Conservation (phyloP, 2,113 vertebrate genomes). For the Solenodon paradoxus region DNA sequence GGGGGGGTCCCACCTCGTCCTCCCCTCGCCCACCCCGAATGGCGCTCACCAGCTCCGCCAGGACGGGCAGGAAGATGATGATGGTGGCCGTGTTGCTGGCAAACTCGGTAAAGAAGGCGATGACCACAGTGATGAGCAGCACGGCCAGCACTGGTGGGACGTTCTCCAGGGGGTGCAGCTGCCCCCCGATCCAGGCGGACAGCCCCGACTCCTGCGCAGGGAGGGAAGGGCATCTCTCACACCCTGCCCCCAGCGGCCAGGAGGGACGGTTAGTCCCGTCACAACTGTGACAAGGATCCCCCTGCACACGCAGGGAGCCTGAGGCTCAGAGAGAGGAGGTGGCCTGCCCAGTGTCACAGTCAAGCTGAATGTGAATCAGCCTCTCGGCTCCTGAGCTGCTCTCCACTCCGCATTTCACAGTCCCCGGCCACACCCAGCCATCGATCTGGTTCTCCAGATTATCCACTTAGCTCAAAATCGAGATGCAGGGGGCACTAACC, state of each 20-base stretch:
- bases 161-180: slow-evolving; percentile 90
- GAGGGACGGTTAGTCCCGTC: background rate
- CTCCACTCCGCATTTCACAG: background rate
- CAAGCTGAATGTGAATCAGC: background rate
- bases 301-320: background rate
- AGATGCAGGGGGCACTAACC: background rate
- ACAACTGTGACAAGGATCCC: rapidly evolving
- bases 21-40: rapidly evolving
- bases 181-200: slow-evolving; percentile 92
- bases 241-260: background rate
- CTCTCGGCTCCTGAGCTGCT: background rate
- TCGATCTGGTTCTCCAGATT: background rate
- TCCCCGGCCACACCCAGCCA: background rate
- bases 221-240: background rate
- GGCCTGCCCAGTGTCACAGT: background rate
- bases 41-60: slow-evolving; percentile 93
- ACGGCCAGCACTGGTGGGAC: slow-evolving; percentile 89
- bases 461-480: background rate
- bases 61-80: slow-evolving; percentile 95
- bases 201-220: slow-evolving; percentile 92
- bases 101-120: slow-evolving; percentile 96
- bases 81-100: slow-evolving; percentile 98
- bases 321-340: background rate
- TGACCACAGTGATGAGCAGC: slow-evolving; percentile 90
- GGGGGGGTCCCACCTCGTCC: background rate